Conservation (phyloP, 2,888 invertebrate species). For the Pyrochroa serraticornis region DNA sequence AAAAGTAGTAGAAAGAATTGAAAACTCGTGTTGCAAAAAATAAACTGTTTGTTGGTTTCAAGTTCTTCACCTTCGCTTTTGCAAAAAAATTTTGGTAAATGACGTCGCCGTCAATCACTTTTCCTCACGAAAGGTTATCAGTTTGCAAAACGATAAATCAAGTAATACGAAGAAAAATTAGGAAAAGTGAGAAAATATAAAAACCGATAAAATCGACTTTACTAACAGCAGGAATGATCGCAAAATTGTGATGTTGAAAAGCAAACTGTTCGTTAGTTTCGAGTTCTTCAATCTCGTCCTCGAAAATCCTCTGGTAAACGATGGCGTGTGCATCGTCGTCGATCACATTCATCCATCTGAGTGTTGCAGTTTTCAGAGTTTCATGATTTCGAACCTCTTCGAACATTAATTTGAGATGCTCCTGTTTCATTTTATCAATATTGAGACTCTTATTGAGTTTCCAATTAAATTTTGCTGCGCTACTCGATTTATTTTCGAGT, state of each 20-base stretch:
- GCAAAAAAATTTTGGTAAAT: no score
- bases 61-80: no score
- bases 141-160: no score
- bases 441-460: slow-evolving; percentile 61
- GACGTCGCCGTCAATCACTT: no score
- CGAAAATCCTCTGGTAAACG: slow-evolving; percentile 57
- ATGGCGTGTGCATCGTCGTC: slow-evolving; percentile 46
- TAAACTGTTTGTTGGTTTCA: no score
- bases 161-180: neutral
- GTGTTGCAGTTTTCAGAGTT: slow-evolving; percentile 38
- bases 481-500: slow-evolving; percentile 64
- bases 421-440: slow-evolving; percentile 50
- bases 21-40: no score
- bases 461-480: slow-evolving; percentile 64
- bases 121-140: no score
- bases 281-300: slow-evolving; percentile 53
- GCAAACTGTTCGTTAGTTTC: slow-evolving; percentile 47
- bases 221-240: slow-evolving; percentile 63
- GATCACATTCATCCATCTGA: slow-evolving; percentile 47
- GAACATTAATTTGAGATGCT: slow-evolving; percentile 41
- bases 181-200: neutral
- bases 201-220: neutral
- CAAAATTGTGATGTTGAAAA: slow-evolving; percentile 55
- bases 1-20: no score
- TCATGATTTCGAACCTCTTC: slow-evolving; percentile 46